Evolutionary conservation across 2,113 vertebrate species (phyloP), one percentile per base, ranked within the genome.

Genomic region (Gymnobelideus leadbeateri): DNA sequence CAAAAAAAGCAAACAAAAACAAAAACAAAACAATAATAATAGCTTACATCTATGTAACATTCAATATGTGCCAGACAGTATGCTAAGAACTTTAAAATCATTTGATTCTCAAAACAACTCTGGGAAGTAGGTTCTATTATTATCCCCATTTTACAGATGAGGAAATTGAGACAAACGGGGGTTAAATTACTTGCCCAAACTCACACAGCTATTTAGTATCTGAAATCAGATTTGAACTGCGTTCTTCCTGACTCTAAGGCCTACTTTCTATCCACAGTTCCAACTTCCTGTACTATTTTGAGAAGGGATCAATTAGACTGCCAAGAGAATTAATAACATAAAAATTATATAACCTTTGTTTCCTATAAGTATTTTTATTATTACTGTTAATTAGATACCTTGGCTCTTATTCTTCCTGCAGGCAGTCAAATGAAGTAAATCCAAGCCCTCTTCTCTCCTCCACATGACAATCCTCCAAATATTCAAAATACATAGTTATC

Each of bases 221-320:
- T 57, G 54, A 57, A 57, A 19, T 57, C 54, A 57, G 25, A 57
- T 10, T 57, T 57, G 54, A 57, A 57, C 25, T 57, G 54, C 25
- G 8, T 57, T 26, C 54, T 57, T 28, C 54, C 54, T 10, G 2
- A 57, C 54, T 26, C 54, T 57, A 28, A 1, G 25, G 25, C 54
- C 25, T 26, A 25, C 1, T 1, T 7, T 26, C 25, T 57, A 28
- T 28, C 54, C 8, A 26, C 8, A 8, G 0, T 1, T 2, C 8
- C 54, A 57, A 25, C 25, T 26, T 26, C 25, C 25, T 57, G 25
- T 8, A 25, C 54, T 57, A 10, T 26, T 57, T 26, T 57, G 54
- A 57, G 54, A 57, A 57, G 8, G 25, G 0, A 26, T 57, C 25
- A 28, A 26, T 8, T 28, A 57, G 55, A 57, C 25, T 57, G 26